phyloP scores from a whole-genome alignment of 2,797 vertebrate species.

The Rhincodon typus region DNA sequence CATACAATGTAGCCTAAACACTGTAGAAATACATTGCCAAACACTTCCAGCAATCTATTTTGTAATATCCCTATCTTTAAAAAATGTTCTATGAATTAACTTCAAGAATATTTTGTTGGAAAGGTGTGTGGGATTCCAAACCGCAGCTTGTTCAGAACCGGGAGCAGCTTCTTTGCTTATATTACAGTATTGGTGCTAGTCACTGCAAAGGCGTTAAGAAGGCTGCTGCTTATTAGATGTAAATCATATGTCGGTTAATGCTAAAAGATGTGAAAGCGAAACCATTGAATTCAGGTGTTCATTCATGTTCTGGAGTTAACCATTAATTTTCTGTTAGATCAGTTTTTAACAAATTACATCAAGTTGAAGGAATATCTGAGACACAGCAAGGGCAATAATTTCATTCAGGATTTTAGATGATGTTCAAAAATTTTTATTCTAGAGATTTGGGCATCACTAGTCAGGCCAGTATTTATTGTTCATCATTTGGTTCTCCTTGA shows the following conservation, averaged over 20 bases:
- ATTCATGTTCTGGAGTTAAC: neutral
- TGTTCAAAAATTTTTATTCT: too few relatives aligned
- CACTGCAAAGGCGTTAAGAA: neutral
- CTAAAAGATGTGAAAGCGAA: neutral
- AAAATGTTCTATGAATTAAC: neutral
- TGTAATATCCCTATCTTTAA: neutral
- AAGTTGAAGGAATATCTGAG: neutral
- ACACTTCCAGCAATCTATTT: neutral
- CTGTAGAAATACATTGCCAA: neutral
- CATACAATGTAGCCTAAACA: neutral
- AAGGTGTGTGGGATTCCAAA: neutral
- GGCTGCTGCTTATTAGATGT: neutral
- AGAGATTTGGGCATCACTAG: too few relatives aligned
- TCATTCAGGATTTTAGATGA: neutral
- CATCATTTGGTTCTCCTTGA: neutral
- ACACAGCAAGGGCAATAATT: neutral
- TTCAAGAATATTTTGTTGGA: neutral
- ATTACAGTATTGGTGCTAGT: neutral
- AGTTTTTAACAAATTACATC: neutral
- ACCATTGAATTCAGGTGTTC: neutral
- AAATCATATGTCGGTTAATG: neutral
- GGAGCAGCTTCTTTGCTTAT: neutral
- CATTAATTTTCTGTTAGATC: neutral
- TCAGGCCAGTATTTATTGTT: neutral
- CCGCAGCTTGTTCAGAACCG: neutral